Evolutionary conservation across 1,140 invertebrate species (phyloP), one percentile per base, ranked within the genome.

Genomic region (Listronotus bonariensis): DNA sequence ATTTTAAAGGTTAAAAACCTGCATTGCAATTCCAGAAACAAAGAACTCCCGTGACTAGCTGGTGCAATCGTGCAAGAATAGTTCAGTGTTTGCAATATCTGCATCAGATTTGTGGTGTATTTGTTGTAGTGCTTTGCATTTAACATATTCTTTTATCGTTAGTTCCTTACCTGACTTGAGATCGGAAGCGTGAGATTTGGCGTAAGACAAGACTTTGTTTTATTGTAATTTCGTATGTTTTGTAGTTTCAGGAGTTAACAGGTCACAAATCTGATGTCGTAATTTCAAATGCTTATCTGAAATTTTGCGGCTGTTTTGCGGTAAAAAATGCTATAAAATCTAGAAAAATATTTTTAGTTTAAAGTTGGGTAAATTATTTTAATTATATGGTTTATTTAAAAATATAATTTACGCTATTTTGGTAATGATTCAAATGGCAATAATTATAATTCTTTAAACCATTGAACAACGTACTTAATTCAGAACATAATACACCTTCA

Each of bases 71-170:
- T 59, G 56, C 56, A 59, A 59, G 56, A 59, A 59, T 49, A 59
- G 41, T 59, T 43, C 56, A 59, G 43, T 49, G 36, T 59, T 59
- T 32, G 56, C 56, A 49, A 59, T 59, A 59, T 59, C 56, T 59
- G 56, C 56, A 59, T 59, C 26, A 49, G 56, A 18, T 49, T 49
- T 18, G 56, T 49, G 17, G 12, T 59, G 56, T 59, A 48, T 17
- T 49, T 49, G 56, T 59, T 59, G 56, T 59, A 59, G 34, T 31
- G 42, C 34, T 59, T 59, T 59, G 56, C 56, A 59, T 59, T 59
- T 59, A 59, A 59, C 56, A 59, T 59, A 59, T 59, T 59, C 56
- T 32, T 59, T 59, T 59, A 59, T 59, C 56, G 56, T 26, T 49
- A 48, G 56, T 59, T 59, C 56, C 56, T 40, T 43, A 59, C 56